Percentiles rank a stretch among this genome's conserved stretches.
Evolutionary conservation across 2,888 invertebrate genomes (phyloP).

Genomic region (Drosophila acutilabella): DNA sequence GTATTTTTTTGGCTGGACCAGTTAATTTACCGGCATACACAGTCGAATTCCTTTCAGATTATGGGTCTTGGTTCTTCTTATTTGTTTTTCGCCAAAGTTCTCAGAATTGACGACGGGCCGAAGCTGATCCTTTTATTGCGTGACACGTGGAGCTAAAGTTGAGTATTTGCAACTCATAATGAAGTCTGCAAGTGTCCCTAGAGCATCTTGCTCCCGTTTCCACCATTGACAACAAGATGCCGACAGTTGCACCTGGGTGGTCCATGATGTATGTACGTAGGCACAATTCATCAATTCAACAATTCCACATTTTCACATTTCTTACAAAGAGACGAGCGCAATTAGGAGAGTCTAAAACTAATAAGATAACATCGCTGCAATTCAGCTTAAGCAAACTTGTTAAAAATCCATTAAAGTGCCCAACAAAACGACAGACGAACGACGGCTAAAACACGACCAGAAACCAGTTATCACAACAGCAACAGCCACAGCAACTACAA

Average conservation of each 20-base stretch:
- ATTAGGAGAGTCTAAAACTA: conserved; percentile 54
- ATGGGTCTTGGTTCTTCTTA: conserved; percentile 36
- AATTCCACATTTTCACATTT: conserved; percentile 17
- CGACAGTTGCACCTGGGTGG: conserved; percentile 46
- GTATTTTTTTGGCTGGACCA: conserved; percentile 30
- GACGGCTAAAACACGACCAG: background rate
- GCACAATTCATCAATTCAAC: conserved; percentile 23
- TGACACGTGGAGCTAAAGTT: conserved; percentile 21
- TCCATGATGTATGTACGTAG: conserved; percentile 23
- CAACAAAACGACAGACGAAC: conserved; percentile 2
- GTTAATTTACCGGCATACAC: conserved; percentile 35
- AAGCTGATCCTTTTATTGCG: conserved; percentile 17
- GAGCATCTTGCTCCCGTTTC: conserved; percentile 21
- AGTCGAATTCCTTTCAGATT: conserved; percentile 39
- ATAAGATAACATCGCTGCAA: conserved; percentile 55
- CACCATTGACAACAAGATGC: conserved; percentile 17
- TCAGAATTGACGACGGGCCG: conserved; percentile 15
- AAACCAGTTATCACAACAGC: conserved; percentile 43
- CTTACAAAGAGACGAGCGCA: conserved; percentile 35
- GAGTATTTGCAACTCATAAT: conserved; percentile 7
- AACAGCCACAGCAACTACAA: conserved; percentile 12
- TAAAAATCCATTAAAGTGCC: conserved; percentile 51
- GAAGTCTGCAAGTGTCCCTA: conserved; percentile 7
- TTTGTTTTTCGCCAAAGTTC: conserved; percentile 40
- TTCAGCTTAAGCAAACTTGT: conserved; percentile 46